A percentile compares a stretch with the other conserved stretches of the same genome.
These are phyloP conservation scores for Embidobia sp. DNA, from an alignment of 2,888 invertebrate genomes.

Conservation along the genomic window DNA sequence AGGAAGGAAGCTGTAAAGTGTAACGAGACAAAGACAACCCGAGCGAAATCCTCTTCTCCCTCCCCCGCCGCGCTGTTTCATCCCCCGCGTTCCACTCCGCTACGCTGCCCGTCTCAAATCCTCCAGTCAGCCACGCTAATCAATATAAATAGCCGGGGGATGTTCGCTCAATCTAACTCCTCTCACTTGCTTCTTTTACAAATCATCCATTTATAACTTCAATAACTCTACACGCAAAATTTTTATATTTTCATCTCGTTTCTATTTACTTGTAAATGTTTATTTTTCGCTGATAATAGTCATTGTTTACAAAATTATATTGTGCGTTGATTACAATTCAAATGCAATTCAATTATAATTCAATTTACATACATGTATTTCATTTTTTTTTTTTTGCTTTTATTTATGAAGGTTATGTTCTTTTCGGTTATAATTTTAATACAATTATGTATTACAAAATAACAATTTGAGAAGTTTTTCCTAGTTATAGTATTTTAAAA, in stretches of 20 bases:
- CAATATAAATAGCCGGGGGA: constrained; percentile 75
- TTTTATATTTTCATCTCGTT: not conserved
- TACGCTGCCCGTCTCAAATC: constrained; percentile 32
- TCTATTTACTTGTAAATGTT: too few species aligned
- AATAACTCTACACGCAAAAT: not conserved
- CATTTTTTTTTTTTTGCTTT: too few species aligned
- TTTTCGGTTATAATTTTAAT: too few species aligned
- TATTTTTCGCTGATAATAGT: too few species aligned
- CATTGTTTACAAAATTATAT: too few species aligned
- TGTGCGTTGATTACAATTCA: too few species aligned
- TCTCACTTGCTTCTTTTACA: constrained; percentile 34
- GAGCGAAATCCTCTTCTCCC: constrained; percentile 9
- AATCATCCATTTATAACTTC: constrained; percentile 20
- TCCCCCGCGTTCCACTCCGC: not conserved
- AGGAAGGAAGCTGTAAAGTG: constrained; percentile 71
- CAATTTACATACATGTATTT: too few species aligned
- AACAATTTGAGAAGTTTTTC: too few species aligned
- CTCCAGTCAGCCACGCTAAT: constrained; percentile 70
- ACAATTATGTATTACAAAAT: too few species aligned
- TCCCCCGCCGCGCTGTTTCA: not conserved
- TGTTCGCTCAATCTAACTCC: constrained; percentile 63
- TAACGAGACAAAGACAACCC: constrained; percentile 56
- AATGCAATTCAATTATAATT: too few species aligned
- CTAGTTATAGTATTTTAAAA: too few species aligned
- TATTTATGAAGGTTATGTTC: too few species aligned